phyloP scores from a whole-genome alignment of 1,140 invertebrate genomes.

The Phocides pigmalion region DNA sequence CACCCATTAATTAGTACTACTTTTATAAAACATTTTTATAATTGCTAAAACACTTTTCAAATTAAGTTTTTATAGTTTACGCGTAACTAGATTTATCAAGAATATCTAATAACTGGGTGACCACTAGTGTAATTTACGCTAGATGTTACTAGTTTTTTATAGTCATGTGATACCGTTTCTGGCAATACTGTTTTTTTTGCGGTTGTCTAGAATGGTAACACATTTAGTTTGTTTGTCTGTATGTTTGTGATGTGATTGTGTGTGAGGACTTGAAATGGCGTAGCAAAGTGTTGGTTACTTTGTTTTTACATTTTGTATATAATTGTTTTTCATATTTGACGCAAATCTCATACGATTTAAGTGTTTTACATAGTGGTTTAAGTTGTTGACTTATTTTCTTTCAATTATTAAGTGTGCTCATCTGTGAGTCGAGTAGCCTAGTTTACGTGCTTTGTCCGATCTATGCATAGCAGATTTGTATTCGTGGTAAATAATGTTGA shows the following conservation, averaged over 20 bases:
- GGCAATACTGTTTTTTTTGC: too few species aligned
- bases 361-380: slow-evolving; percentile 55
- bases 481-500: slow-evolving; percentile 45
- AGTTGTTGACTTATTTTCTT: slow-evolving; percentile 47
- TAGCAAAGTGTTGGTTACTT: slow-evolving; percentile 66
- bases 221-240: too few species aligned
- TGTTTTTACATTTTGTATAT: slow-evolving; percentile 73
- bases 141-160: too few species aligned
- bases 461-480: slow-evolving; percentile 50
- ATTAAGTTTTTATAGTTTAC: too few species aligned
- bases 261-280: slow-evolving; percentile 61
- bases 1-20: too few species aligned
- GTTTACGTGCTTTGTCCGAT: slow-evolving; percentile 53
- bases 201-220: too few species aligned
- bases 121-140: too few species aligned
- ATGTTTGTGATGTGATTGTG: slow-evolving; percentile 13
- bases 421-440: slow-evolving; percentile 48
- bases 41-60: too few species aligned
- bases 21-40: too few species aligned
- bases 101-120: too few species aligned
- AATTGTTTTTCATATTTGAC: slow-evolving; percentile 73
- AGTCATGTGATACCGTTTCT: too few species aligned
- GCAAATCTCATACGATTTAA: slow-evolving; percentile 72
- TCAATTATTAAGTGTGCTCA: slow-evolving; percentile 44
- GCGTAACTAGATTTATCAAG: too few species aligned